A percentile compares a stretch with the other conserved stretches of the same genome.
Conservation (phyloP, 2,797 vertebrate genomes). For the Atherinosoma microstoma region DNA sequence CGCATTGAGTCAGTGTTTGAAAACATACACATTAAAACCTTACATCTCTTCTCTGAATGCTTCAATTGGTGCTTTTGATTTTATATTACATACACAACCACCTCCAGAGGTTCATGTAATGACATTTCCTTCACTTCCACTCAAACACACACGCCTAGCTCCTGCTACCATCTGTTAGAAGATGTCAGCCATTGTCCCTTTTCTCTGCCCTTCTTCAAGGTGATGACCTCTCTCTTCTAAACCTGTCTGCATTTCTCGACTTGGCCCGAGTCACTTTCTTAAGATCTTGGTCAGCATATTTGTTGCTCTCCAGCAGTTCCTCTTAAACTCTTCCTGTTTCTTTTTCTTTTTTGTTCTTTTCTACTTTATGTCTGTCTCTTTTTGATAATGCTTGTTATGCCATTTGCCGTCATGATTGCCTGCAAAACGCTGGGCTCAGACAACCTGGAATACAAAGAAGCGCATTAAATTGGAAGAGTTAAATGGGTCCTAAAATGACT, state of each 20-base stretch:
- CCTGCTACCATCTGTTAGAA: constrained; percentile 62
- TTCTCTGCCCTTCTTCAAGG: constrained; percentile 27
- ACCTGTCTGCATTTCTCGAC: constrained; percentile 36
- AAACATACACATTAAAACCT: neutral
- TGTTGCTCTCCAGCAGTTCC: constrained; percentile 44
- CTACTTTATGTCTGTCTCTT: neutral
- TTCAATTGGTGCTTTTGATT: neutral
- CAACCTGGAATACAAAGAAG: neutral
- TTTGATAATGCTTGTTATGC: neutral
- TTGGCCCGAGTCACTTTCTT: constrained; percentile 29
- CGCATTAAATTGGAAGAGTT: neutral
- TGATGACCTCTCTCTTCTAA: constrained; percentile 33
- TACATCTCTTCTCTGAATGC: neutral
- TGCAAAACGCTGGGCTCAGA: constrained; percentile 22
- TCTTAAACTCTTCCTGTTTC: constrained; percentile 18
- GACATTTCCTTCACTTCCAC: neutral
- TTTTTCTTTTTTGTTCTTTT: neutral
- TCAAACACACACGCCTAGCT: constrained; percentile 2
- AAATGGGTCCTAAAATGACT: neutral
- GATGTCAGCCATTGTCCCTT: constrained; percentile 44
- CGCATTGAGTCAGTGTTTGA: neutral
- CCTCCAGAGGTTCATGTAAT: neutral
- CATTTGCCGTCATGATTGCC: neutral
- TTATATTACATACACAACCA: neutral
- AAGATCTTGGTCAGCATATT: constrained; percentile 57